Evolutionary conservation across 2,113 vertebrate genomes (phyloP), one percentile per base, ranked within the genome.

Genomic region (Ptilonorhynchus violaceus): DNA sequence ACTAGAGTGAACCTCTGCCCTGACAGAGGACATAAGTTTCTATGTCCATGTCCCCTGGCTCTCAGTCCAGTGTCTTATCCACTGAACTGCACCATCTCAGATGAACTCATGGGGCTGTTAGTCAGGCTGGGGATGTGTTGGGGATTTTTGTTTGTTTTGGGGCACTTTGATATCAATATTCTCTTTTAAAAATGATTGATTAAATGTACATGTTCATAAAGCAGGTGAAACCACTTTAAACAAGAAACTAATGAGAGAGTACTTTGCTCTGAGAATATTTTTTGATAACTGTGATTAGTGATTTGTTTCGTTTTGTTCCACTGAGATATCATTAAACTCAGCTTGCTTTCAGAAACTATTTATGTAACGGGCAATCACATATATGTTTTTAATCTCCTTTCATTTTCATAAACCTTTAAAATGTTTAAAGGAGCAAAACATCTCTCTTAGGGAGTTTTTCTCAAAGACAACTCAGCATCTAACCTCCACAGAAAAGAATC

Each of bases 331-430:
- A 83, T 93, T 92, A 81, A 93, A 73, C 68, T 70, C 56, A 25
- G 82, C 79, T 15, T 58, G 75, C 69, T 83, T 96, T 94, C 80
- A 50, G 23, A 80, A 56, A 23, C 44, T 30, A 21, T 84, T 97
- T 96, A 53, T 4, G 18, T 77, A 93, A 91, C 2, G 2, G 55
- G 49, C 72, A 80, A 53, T 69, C 37, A 35, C 87, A 86, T 92
- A 79, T 15, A 60, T 94, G 73, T 62, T 81, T 93, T 93, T 94
- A 85, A 88, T 96, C 49, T 90, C 89, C 75, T 80, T 93, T 94
- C 50, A 50, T 81, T 81, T 85, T 66, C 35, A 77, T 58, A 85
- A 86, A 63, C 76, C 64, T 89, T 86, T 77, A 37, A 93, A 87
- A 56, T 22, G 11, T 87, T 68, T 87, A 37, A 80, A 91, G 68